Conservation (phyloP, 2,888 invertebrate species). For the Nowickia ferox region DNA sequence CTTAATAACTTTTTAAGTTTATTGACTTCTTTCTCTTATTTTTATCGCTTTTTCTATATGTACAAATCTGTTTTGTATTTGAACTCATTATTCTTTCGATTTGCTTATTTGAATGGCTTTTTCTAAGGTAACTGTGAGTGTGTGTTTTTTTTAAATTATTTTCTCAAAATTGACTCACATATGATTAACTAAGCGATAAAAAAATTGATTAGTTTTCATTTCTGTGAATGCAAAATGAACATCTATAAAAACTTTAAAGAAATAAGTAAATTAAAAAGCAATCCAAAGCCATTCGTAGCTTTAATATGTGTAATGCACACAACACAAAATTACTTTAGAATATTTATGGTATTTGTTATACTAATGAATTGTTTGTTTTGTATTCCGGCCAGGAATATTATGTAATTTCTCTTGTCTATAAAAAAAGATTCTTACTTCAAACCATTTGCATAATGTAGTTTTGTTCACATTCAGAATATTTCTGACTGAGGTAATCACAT, state of each 20-base stretch:
- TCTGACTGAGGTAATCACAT: too few species aligned
- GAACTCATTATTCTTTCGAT: neutral
- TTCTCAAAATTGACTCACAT: neutral
- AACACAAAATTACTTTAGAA: neutral
- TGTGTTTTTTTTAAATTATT: neutral
- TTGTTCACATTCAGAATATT: too few species aligned
- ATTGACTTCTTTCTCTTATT: conserved; percentile 29
- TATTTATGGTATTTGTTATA: neutral
- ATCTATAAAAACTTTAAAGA: too few species aligned
- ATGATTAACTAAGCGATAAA: neutral
- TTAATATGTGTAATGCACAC: neutral
- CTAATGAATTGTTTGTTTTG: neutral
- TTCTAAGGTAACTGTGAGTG: neutral
- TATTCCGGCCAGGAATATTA: neutral
- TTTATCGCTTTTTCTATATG: neutral
- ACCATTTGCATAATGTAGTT: neutral
- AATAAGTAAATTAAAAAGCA: neutral
- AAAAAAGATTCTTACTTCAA: neutral
- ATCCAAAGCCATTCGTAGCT: neutral
- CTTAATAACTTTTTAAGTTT: conserved; percentile 17
- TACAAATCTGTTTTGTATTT: neutral
- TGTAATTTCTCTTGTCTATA: neutral
- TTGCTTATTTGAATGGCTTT: neutral
- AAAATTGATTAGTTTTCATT: conserved; percentile 21
- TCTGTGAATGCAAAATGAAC: too few species aligned